phyloP scores from a whole-genome alignment of 2,888 invertebrate genomes.

The Griposia aprilina region DNA sequence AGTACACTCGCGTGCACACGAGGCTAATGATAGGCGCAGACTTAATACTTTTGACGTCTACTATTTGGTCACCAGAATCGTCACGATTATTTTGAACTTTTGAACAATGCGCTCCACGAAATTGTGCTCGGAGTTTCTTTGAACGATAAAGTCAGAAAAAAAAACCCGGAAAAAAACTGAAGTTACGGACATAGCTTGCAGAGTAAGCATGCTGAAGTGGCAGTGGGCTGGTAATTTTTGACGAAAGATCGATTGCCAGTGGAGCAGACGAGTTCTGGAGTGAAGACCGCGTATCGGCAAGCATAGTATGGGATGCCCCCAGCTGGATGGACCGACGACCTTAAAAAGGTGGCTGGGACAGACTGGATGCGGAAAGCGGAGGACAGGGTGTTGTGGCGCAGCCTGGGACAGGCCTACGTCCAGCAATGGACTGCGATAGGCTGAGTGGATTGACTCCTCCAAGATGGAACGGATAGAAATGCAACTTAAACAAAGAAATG shows the following conservation, averaged over 20 bases:
- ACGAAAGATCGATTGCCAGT: not conserved
- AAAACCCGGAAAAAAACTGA: no score
- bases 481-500: not conserved
- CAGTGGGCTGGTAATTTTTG: not conserved
- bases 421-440: not conserved
- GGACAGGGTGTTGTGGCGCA: not conserved
- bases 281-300: not conserved
- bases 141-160: no score
- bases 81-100: not conserved
- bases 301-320: not conserved
- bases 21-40: not conserved
- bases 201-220: not conserved
- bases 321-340: not conserved
- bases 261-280: not conserved
- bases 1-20: conserved; percentile 52
- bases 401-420: not conserved
- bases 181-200: no score
- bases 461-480: not conserved
- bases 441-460: not conserved
- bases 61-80: not conserved
- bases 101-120: not conserved
- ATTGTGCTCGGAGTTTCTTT: no score
- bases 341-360: not conserved
- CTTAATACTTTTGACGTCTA: conserved; percentile 5
- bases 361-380: not conserved